Conservation (phyloP, 2,888 invertebrate species). For the Dichetophora obliterata region DNA sequence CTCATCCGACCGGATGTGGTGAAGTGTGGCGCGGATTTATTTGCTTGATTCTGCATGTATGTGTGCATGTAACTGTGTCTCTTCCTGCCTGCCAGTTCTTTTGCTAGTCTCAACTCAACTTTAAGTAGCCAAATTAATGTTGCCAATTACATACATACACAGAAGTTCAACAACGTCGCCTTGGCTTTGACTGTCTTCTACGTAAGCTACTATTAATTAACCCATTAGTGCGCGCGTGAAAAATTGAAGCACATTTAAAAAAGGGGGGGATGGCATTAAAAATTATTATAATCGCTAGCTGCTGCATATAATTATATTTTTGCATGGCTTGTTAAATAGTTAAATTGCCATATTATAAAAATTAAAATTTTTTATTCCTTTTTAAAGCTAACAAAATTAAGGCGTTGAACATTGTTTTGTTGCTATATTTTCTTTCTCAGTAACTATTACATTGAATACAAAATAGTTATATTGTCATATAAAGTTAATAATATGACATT, state of each 20-base stretch:
- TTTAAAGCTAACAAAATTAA: too few species aligned
- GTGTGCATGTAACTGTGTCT: not conserved
- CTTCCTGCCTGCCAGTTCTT: not conserved
- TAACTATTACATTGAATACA: too few species aligned
- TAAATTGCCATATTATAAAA: not conserved
- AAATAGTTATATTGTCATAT: too few species aligned
- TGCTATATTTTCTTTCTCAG: too few species aligned
- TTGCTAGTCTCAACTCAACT: not conserved
- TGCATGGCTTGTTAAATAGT: not conserved
- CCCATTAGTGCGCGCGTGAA: constrained; percentile 1
- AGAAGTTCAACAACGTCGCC: constrained; percentile 20
- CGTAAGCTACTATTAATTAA: constrained; percentile 18
- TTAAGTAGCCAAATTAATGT: constrained; percentile 2
- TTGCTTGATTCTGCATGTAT: not conserved
- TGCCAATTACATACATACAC: not conserved
- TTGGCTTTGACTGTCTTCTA: constrained; percentile 23
- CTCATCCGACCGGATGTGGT: constrained; percentile 31
- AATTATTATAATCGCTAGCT: too few species aligned
- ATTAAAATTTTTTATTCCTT: not conserved
- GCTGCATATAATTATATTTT: too few species aligned
- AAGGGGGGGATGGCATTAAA: too few species aligned
- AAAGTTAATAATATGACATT: too few species aligned
- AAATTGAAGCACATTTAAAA: not conserved
- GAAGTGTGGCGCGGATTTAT: constrained; percentile 33
- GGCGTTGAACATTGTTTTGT: too few species aligned